phyloP scores from a whole-genome alignment of 2,888 invertebrate species.

The Geotrupes spiniger region DNA sequence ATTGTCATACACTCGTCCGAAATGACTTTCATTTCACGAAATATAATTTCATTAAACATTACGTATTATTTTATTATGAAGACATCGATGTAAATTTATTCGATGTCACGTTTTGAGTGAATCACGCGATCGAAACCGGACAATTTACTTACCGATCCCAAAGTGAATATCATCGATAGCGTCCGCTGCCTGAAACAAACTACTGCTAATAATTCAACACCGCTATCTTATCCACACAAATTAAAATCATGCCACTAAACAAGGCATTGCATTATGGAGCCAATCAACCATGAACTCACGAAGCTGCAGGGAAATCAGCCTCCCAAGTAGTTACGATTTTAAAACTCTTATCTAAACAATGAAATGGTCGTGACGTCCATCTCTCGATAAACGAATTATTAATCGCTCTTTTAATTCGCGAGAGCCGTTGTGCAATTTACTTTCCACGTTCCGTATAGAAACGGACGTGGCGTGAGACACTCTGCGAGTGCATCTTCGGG shows the following conservation, averaged over 20 bases:
- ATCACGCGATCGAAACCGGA: too few species aligned
- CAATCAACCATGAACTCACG: slow-evolving; percentile 8
- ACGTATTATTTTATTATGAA: too few species aligned
- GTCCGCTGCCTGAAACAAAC: slow-evolving; percentile 3
- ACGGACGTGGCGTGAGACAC: too few species aligned
- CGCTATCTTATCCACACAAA: slow-evolving; percentile 11
- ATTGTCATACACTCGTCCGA: too few species aligned
- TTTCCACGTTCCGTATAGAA: too few species aligned
- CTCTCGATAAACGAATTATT: background rate
- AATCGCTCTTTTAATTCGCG: too few species aligned
- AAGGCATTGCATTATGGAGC: slow-evolving; percentile 3
- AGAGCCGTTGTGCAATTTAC: too few species aligned
- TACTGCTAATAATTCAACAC: slow-evolving; percentile 6
- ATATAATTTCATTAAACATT: too few species aligned
- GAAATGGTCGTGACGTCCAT: slow-evolving; percentile 4
- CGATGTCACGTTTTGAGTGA: too few species aligned
- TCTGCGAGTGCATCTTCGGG: too few species aligned
- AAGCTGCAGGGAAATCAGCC: slow-evolving; percentile 4
- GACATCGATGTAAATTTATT: too few species aligned
- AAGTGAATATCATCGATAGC: slow-evolving; percentile 4
- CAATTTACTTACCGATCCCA: background rate
- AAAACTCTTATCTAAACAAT: slow-evolving; percentile 6
- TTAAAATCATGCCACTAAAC: slow-evolving; percentile 11
- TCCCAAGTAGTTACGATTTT: slow-evolving; percentile 11
- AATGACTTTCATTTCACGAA: too few species aligned